phyloP scores from a whole-genome alignment of 2,113 vertebrate species.

The Axis porcinus region DNA sequence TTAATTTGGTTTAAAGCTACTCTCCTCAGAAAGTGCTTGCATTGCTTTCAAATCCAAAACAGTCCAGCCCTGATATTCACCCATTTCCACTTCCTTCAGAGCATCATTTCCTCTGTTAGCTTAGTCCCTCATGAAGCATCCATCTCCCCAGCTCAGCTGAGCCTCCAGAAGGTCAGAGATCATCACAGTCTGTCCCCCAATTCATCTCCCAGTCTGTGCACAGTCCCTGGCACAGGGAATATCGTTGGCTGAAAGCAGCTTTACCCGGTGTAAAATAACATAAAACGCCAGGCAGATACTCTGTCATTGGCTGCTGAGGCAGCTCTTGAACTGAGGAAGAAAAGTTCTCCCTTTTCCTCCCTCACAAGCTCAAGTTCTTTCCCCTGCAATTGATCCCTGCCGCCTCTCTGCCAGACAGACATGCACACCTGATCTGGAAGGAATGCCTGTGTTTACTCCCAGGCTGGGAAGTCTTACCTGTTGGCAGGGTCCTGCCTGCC shows the following conservation, averaged over 20 bases:
- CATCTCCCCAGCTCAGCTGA: not conserved
- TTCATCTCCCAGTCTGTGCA: not conserved
- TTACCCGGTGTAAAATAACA: not conserved
- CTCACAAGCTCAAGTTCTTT: not conserved
- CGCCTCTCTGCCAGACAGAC: accelerated
- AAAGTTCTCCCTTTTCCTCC: not conserved
- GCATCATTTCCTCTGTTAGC: not conserved
- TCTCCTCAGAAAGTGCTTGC: not conserved
- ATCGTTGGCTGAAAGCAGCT: not conserved
- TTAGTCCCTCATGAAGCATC: not conserved
- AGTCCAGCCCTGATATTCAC: not conserved
- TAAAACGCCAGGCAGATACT: not conserved
- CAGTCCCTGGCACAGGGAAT: not conserved
- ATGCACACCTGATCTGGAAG: not conserved
- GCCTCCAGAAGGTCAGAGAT: not conserved
- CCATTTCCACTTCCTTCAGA: not conserved
- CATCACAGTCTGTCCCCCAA: not conserved
- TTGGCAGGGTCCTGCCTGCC: not conserved
- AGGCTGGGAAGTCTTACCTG: not conserved
- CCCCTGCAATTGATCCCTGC: not conserved
- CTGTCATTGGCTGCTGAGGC: not conserved
- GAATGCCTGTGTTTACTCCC: not conserved
- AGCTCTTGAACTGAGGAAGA: not conserved
- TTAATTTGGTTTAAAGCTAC: accelerated
- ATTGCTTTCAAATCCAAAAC: not conserved